phyloP scores from a whole-genome alignment of 2,113 vertebrate genomes.

The Variabilichromis moorii region DNA sequence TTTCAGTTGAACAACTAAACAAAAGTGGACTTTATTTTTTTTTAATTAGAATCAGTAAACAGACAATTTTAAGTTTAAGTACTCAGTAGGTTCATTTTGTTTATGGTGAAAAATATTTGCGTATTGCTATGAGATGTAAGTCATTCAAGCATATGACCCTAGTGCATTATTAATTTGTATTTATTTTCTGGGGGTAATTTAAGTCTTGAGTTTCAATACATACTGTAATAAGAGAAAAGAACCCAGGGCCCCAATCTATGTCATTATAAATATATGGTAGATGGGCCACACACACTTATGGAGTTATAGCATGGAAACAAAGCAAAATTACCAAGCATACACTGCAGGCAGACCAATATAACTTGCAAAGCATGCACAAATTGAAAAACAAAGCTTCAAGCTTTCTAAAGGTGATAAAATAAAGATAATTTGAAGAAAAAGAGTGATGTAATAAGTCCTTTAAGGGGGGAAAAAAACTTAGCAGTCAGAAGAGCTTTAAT shows the following conservation, averaged over 20 bases:
- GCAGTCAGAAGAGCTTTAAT: background rate
- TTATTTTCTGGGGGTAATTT: background rate
- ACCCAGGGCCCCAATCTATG: rapidly evolving
- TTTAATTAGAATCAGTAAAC: rapidly evolving
- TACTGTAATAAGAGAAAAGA: background rate
- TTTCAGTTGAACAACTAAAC: background rate
- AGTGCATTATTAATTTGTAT: background rate
- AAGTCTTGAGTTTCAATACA: background rate
- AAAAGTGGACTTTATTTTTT: background rate
- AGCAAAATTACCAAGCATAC: background rate
- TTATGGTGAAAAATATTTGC: background rate
- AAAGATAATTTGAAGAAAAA: background rate
- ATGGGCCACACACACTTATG: background rate
- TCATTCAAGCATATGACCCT: background rate
- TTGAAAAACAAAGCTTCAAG: background rate
- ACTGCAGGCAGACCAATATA: background rate
- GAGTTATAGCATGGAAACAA: background rate
- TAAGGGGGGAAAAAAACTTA: rapidly evolving
- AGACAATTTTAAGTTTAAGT: background rate
- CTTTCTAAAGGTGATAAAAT: background rate
- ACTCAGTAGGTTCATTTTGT: background rate
- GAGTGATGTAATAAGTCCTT: background rate
- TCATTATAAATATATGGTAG: background rate
- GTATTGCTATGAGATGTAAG: background rate
- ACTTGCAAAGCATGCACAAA: background rate